Conservation (phyloP, 2,113 vertebrate genomes). For the Zosterops pallidus region DNA sequence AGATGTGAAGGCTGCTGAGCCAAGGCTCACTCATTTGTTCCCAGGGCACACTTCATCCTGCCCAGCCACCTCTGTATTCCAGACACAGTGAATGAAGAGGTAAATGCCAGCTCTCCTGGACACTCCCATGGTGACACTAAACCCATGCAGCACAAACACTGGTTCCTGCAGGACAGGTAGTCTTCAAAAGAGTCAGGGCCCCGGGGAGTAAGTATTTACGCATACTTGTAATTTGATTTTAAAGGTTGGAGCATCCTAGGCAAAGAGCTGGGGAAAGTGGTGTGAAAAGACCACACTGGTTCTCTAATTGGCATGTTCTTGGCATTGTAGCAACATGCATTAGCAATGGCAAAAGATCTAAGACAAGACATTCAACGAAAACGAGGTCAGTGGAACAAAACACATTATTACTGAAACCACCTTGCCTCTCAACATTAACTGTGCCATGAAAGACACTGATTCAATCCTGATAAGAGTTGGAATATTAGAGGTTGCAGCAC, state of each 20-base stretch:
- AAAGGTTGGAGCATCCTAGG: neutral
- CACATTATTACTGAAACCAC: neutral
- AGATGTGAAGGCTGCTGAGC: neutral
- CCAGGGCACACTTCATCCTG: neutral
- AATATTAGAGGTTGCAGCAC: neutral
- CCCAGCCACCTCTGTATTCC: neutral
- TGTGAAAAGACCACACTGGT: neutral
- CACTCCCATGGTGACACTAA: neutral
- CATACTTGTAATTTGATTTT: neutral
- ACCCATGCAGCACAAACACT: neutral
- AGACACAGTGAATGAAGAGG: neutral
- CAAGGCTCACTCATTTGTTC: neutral
- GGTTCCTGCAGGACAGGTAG: neutral
- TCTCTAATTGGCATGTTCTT: neutral
- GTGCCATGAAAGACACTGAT: neutral
- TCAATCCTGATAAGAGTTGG: neutral
- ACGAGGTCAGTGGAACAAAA: neutral
- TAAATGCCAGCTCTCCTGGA: neutral
- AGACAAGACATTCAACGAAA: neutral
- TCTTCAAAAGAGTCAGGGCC: neutral
- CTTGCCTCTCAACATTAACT: neutral
- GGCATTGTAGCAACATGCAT: accelerated
- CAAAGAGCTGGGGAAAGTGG: neutral
- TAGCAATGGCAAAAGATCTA: neutral
- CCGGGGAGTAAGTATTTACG: neutral